phyloP scores from a whole-genome alignment of 2,113 vertebrate genomes.

The Scomber colias region DNA sequence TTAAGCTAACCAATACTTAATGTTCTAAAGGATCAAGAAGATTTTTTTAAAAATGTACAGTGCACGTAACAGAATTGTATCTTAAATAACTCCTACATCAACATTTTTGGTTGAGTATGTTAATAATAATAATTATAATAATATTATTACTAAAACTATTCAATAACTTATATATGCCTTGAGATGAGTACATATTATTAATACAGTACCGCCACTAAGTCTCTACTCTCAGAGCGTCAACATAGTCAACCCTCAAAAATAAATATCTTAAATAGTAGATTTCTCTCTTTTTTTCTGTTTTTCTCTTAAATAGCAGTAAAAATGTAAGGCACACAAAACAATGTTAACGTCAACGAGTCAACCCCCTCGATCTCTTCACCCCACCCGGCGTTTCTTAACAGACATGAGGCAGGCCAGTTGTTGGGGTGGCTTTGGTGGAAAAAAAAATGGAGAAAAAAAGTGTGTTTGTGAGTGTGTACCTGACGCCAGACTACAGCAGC shows the following conservation, averaged over 20 bases:
- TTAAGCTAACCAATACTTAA: slow-evolving; percentile 86
- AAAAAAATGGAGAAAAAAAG: slow-evolving; percentile 32
- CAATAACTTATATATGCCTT: slow-evolving; percentile 99
- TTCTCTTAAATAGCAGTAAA: slow-evolving; percentile 95
- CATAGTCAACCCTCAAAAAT: slow-evolving; percentile 97
- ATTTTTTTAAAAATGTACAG: slow-evolving; percentile 86
- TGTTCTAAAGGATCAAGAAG: slow-evolving; percentile 90
- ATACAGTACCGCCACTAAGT: slow-evolving; percentile 98
- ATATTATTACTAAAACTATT: slow-evolving; percentile 91
- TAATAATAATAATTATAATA: slow-evolving; percentile 93
- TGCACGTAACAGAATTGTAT: slow-evolving; percentile 91
- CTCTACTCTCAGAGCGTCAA: slow-evolving; percentile 93
- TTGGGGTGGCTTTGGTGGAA: slow-evolving; percentile 57
- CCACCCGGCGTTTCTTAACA: slow-evolving; percentile 57
- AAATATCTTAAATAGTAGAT: slow-evolving; percentile 94
- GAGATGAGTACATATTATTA: slow-evolving; percentile 99
- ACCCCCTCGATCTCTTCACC: slow-evolving; percentile 75
- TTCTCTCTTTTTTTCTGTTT: slow-evolving; percentile 60
- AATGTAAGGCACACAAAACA: slow-evolving; percentile 96
- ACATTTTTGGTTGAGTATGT: slow-evolving; percentile 97
- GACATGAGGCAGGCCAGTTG: slow-evolving; percentile 69
- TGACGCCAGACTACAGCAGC: slow-evolving; percentile 79
- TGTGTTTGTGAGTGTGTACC: slow-evolving; percentile 71
- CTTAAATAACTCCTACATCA: slow-evolving; percentile 97
- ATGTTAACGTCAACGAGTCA: slow-evolving; percentile 85